Percentiles rank a stretch among this genome's conserved stretches.
Conservation (phyloP, 2,113 vertebrate species). For the Anarhynchus alexandrinus region DNA sequence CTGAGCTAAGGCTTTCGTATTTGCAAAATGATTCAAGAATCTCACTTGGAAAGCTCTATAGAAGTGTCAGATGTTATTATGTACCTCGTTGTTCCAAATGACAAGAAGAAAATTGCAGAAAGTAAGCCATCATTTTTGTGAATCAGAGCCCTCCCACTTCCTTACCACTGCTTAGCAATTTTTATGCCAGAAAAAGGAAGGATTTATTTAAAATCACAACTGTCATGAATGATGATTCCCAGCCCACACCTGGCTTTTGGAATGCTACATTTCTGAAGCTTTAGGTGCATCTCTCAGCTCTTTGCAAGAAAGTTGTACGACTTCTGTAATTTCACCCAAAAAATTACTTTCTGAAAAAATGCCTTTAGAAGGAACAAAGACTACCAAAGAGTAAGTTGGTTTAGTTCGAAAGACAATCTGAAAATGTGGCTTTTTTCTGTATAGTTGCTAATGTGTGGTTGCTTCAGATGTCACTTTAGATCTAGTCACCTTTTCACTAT, state of each 20-base stretch:
- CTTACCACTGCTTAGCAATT: conserved; percentile 52
- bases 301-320: not conserved
- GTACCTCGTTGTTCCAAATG: conserved; percentile 50
- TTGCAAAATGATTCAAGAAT: conserved; percentile 23
- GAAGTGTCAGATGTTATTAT: conserved; percentile 63
- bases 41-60: conserved; percentile 37
- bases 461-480: not conserved
- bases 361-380: not conserved
- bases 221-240: conserved; percentile 47
- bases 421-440: not conserved
- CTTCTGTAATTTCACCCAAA: not conserved
- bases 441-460: not conserved
- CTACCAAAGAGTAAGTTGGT: not conserved
- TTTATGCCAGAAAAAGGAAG: conserved; percentile 49
- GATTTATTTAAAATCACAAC: conserved; percentile 60
- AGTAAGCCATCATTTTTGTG: conserved; percentile 58
- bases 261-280: conserved; percentile 33
- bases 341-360: not conserved
- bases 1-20: conserved; percentile 3
- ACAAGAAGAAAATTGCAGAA: conserved; percentile 56
- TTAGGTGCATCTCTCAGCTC: conserved; percentile 17
- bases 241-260: conserved; percentile 46
- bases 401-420: not conserved
- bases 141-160: conserved; percentile 59
- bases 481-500: not conserved